Conservation (phyloP, 2,797 vertebrate genomes). For the Acrocephalus scirpaceus region DNA sequence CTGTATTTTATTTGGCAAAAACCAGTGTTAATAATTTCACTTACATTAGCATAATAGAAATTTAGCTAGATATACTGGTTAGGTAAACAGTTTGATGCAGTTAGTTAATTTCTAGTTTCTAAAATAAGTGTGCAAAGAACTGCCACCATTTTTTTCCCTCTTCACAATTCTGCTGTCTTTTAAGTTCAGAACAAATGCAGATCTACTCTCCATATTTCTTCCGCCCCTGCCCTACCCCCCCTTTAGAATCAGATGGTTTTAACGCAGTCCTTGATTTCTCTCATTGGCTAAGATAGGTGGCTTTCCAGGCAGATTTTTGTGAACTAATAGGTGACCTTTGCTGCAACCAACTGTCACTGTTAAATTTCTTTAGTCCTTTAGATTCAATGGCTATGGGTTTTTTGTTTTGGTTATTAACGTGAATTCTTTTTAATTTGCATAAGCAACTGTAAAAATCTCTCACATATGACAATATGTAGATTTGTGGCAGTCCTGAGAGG, state of each 20-base stretch:
- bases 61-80: not conserved
- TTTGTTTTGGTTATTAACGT: conserved; percentile 18
- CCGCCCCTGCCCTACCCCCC: not conserved
- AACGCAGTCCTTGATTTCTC: not conserved
- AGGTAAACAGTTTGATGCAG: not conserved
- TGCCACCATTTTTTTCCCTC: not conserved
- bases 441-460: conserved; percentile 55
- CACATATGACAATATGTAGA: conserved; percentile 43
- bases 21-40: not conserved
- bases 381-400: not conserved
- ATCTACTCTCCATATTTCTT: not conserved
- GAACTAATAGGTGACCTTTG: conserved; percentile 17
- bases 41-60: not conserved
- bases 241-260: not conserved
- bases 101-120: not conserved
- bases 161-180: not conserved
- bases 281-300: not conserved
- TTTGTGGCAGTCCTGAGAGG: conserved; percentile 60
- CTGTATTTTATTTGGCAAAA: not conserved
- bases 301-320: conserved; percentile 20
- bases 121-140: not conserved
- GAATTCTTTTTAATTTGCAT: conserved; percentile 35
- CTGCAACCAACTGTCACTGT: conserved; percentile 20
- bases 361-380: conserved; percentile 3
- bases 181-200: not conserved